phyloP scores from a whole-genome alignment of 2,113 vertebrate species.

The Aleadryas rufinucha region DNA sequence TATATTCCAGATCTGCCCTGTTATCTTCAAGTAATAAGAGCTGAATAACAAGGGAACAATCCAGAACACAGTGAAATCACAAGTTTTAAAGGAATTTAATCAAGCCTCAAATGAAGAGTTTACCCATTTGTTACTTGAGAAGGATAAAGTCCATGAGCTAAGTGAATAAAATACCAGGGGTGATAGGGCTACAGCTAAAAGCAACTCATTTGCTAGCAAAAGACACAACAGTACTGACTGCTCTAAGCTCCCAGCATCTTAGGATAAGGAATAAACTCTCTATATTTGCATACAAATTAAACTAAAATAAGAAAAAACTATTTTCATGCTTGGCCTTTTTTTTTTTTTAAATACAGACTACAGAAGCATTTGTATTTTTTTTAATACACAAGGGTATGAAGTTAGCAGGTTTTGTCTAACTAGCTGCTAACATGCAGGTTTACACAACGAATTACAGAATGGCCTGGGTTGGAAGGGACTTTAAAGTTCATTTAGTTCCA shows the following conservation, averaged over 20 bases:
- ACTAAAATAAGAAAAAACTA: neutral
- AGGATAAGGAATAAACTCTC: neutral
- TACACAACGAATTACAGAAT: neutral
- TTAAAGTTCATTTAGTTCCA: neutral
- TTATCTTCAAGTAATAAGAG: neutral
- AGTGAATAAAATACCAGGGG: neutral
- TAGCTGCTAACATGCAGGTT: neutral
- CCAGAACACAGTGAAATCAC: neutral
- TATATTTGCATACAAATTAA: neutral
- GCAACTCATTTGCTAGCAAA: neutral
- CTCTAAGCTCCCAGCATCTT: neutral
- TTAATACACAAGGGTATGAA: neutral
- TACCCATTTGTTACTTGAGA: neutral
- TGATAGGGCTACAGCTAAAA: neutral
- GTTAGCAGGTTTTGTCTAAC: neutral
- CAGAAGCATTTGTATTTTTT: neutral
- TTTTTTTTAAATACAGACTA: neutral
- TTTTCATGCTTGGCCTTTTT: rapidly evolving
- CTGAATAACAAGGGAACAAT: neutral
- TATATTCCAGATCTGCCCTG: neutral
- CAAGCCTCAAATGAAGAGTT: neutral
- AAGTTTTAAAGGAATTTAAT: neutral
- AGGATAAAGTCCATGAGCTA: neutral
- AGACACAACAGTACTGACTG: neutral
- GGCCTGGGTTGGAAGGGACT: neutral